These are phyloP conservation scores for Macaria liturata DNA, from an alignment of 2,888 invertebrate species.

Conservation along the genomic window DNA sequence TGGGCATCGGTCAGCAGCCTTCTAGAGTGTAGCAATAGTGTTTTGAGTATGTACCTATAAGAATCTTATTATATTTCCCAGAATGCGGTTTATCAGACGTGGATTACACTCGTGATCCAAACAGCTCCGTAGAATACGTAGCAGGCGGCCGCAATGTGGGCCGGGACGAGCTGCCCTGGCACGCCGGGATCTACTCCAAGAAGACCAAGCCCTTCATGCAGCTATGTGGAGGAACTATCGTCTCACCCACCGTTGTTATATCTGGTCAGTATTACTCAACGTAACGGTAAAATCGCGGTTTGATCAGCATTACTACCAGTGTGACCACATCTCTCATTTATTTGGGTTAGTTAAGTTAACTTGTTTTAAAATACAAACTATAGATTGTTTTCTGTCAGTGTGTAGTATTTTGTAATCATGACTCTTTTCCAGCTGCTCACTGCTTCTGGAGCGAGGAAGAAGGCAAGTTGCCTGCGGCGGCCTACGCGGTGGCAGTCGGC, in stretches of 20 bases:
- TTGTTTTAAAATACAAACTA: too few species aligned
- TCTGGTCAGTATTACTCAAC: constrained; percentile 43
- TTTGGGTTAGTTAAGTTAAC: too few species aligned
- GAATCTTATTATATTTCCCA: constrained; percentile 5
- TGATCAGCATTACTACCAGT: too few species aligned
- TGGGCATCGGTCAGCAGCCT: too few species aligned
- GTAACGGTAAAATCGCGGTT: too few species aligned
- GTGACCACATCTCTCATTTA: neutral
- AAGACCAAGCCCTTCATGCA: constrained; percentile 60
- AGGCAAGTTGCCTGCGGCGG: neutral
- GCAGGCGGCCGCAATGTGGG: constrained; percentile 55
- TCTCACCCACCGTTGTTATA: constrained; percentile 54
- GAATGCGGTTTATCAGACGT: constrained; percentile 30
- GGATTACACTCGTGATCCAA: constrained; percentile 13
- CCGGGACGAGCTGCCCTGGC: constrained; percentile 78
- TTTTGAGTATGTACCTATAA: too few species aligned
- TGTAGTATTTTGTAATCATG: too few species aligned
- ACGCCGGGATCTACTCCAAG: constrained; percentile 75
- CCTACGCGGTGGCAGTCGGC: constrained; percentile 35
- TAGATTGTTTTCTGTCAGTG: too few species aligned
- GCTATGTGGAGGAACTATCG: constrained; percentile 81
- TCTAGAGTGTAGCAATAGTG: too few species aligned
- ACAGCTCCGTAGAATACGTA: constrained; percentile 46
- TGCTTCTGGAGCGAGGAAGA: constrained; percentile 3
- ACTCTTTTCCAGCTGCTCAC: constrained; percentile 31